phyloP scores from a whole-genome alignment of 2,888 invertebrate genomes.

The Pteria penguin region DNA sequence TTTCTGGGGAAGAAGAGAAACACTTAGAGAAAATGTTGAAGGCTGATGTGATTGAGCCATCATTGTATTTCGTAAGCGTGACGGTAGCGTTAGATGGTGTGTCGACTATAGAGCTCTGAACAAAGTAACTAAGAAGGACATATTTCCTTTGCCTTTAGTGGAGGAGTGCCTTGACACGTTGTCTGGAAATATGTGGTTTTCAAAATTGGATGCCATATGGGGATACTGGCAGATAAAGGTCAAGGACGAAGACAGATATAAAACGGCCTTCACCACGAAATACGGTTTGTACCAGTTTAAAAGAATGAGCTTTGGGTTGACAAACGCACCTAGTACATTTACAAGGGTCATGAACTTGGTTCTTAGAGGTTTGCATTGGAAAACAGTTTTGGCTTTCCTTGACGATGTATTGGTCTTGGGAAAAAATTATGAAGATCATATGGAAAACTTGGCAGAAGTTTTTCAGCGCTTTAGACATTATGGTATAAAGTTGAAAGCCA shows the following conservation, averaged over 20 bases:
- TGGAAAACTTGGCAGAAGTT: neutral
- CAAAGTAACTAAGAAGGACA: neutral
- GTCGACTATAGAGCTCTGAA: neutral
- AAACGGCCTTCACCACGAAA: constrained; percentile 10
- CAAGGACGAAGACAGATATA: no score
- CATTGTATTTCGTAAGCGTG: neutral
- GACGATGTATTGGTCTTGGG: no score
- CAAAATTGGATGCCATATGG: neutral
- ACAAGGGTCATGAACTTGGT: constrained; percentile 8
- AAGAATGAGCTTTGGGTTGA: constrained; percentile 8
- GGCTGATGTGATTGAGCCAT: neutral
- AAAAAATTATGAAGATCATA: neutral
- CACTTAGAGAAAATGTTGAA: neutral
- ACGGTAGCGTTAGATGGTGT: neutral
- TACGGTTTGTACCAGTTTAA: neutral
- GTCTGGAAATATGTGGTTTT: neutral
- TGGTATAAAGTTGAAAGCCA: constrained; percentile 3
- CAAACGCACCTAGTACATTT: no score
- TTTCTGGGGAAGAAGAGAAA: neutral
- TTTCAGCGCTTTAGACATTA: neutral
- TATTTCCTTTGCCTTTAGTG: neutral
- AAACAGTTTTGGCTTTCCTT: no score
- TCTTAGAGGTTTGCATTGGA: constrained; percentile 1
- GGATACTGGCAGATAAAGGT: neutral
- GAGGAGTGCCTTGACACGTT: neutral